These are phyloP conservation scores for Pharmacophagus antenor DNA, from an alignment of 2,888 invertebrate genomes.

Conservation along the genomic window DNA sequence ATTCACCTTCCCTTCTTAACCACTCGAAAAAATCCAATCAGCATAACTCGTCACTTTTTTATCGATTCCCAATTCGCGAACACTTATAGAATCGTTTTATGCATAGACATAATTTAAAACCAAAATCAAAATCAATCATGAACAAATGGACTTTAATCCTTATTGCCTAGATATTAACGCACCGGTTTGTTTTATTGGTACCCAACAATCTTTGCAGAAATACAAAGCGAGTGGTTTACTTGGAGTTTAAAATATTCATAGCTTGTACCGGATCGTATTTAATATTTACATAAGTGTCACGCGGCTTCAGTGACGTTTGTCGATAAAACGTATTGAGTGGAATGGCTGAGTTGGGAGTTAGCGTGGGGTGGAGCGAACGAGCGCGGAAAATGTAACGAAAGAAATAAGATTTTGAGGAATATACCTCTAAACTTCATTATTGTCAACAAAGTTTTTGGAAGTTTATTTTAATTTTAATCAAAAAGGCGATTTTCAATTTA, in stretches of 20 bases:
- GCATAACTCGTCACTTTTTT: constrained; percentile 78
- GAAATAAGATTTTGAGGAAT: neutral
- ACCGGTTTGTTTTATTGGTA: constrained; percentile 57
- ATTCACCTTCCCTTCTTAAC: constrained; percentile 69
- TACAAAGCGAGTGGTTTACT: constrained; percentile 76
- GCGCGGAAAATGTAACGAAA: constrained; percentile 3
- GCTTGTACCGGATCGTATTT: constrained; percentile 82
- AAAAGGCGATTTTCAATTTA: no score
- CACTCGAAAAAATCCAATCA: constrained; percentile 80
- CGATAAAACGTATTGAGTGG: constrained; percentile 77
- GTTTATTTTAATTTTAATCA: no score
- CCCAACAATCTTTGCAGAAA: constrained; percentile 58
- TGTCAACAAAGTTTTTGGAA: neutral
- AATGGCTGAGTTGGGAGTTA: constrained; percentile 51
- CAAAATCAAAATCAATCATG: constrained; percentile 43
- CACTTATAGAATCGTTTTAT: constrained; percentile 77
- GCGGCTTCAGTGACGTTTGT: constrained; percentile 75
- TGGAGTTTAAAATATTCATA: constrained; percentile 82
- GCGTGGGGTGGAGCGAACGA: constrained; percentile 38
- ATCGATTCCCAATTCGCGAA: constrained; percentile 77
- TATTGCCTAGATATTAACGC: constrained; percentile 52
- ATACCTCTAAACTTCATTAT: neutral
- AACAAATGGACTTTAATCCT: constrained; percentile 51
- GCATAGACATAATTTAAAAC: constrained; percentile 68
- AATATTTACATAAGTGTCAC: constrained; percentile 83